A percentile compares a stretch with the other conserved stretches of the same genome.
phyloP scores from a whole-genome alignment of 2,113 vertebrate genomes.

The Coregonus clupeaformis region DNA sequence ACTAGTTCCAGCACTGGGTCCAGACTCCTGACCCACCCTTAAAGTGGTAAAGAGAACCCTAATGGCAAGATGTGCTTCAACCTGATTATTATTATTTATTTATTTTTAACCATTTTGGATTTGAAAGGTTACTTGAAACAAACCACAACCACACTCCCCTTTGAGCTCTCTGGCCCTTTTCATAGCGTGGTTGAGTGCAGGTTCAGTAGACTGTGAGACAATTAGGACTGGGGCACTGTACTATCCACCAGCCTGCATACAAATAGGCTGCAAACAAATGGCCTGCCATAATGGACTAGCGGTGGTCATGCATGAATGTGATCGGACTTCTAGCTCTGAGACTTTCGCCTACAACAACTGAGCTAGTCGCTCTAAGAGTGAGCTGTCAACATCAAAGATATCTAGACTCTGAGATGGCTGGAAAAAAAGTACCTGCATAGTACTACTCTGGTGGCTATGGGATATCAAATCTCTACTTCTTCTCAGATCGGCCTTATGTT shows the following conservation, averaged over 20 bases:
- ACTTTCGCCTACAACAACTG: not conserved
- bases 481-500: too few species aligned
- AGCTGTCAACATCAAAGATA: not conserved
- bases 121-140: slow-evolving; percentile 7
- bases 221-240: slow-evolving; percentile 17
- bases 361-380: not conserved
- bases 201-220: slow-evolving; percentile 36
- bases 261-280: slow-evolving; percentile 41
- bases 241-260: slow-evolving; percentile 40
- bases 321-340: slow-evolving; percentile 41
- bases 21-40: too few species aligned
- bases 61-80: not conserved
- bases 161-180: slow-evolving; percentile 19
- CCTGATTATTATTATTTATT: not conserved
- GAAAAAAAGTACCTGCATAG: not conserved
- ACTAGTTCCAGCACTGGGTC: too few species aligned
- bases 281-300: not conserved
- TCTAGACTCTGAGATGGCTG: not conserved
- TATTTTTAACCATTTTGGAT: not conserved
- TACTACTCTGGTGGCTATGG: too few species aligned
- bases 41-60: not conserved
- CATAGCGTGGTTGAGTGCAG: slow-evolving; percentile 3
- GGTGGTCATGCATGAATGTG: slow-evolving; percentile 49
- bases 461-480: too few species aligned
- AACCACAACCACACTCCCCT: slow-evolving; percentile 8